A percentile compares a stretch with the other conserved stretches of the same genome.
Conservation (phyloP, 2,888 invertebrate genomes). For the Luperina nickerlii region DNA sequence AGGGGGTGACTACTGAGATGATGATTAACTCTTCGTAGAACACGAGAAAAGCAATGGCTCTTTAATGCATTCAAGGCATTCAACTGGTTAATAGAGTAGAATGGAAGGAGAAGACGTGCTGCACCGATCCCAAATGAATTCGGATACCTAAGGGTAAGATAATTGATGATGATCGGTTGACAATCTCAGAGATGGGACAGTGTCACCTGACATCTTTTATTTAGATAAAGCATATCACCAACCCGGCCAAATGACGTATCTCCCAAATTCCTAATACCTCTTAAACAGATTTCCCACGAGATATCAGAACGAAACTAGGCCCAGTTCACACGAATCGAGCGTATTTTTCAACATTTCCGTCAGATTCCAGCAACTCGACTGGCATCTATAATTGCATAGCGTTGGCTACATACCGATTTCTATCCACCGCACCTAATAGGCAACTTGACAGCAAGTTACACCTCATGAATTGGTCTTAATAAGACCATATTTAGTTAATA, state of each 20-base stretch:
- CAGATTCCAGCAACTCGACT: conserved; percentile 70
- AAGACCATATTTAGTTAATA: conserved; percentile 45
- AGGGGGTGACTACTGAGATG: not conserved
- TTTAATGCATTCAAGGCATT: too few species aligned
- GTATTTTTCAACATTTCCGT: conserved; percentile 70
- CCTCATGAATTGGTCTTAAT: conserved; percentile 44
- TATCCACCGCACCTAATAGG: conserved; percentile 57
- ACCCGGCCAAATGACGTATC: not conserved
- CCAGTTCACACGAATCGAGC: conserved; percentile 65
- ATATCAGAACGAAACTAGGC: conserved; percentile 26
- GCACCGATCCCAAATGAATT: not conserved
- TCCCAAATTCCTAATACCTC: conserved; percentile 8
- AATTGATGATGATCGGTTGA: not conserved
- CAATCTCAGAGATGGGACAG: not conserved
- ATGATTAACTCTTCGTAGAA: not conserved
- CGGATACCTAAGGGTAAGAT: not conserved
- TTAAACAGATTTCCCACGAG: conserved; percentile 48
- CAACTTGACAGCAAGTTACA: conserved; percentile 47
- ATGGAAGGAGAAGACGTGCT: not conserved
- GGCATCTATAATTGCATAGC: conserved; percentile 77
- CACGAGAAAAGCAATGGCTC: too few species aligned
- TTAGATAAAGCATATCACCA: too few species aligned
- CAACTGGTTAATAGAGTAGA: not conserved
- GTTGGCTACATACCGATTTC: conserved; percentile 70
- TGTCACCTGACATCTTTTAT: not conserved